Evolutionary conservation across 1,140 invertebrate genomes (phyloP).

Genomic region (Camponotus pennsylvanicus): DNA sequence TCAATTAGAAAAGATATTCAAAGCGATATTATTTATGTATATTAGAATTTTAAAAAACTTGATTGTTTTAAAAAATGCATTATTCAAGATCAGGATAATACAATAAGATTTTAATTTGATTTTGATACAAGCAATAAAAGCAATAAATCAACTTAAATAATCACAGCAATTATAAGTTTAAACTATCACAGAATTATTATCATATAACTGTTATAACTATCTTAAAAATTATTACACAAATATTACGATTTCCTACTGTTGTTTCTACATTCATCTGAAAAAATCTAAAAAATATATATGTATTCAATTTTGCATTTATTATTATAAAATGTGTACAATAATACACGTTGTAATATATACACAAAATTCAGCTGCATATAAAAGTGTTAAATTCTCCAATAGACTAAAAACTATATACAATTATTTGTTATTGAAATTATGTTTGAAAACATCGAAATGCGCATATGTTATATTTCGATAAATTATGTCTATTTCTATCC

Average conservation of each 20-base stretch:
- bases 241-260: neutral
- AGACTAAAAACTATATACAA: neutral
- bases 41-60: neutral
- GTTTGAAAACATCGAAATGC: neutral
- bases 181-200: neutral
- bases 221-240: neutral
- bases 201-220: neutral
- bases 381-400: neutral
- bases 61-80: neutral
- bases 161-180: neutral
- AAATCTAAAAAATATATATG: neutral
- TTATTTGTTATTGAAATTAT: constrained; percentile 3
- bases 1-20: neutral
- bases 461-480: neutral
- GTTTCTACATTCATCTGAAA: neutral
- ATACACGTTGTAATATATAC: neutral
- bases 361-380: neutral
- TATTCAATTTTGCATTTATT: neutral
- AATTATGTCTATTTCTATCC: neutral
- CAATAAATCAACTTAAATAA: neutral
- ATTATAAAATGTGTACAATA: neutral
- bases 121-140: neutral
- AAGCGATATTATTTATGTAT: neutral
- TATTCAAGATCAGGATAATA: neutral
- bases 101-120: neutral